Evolutionary conservation across 2,888 invertebrate species (phyloP), one percentile per base, ranked within the genome.

Genomic region (Matsumyia berberina): DNA sequence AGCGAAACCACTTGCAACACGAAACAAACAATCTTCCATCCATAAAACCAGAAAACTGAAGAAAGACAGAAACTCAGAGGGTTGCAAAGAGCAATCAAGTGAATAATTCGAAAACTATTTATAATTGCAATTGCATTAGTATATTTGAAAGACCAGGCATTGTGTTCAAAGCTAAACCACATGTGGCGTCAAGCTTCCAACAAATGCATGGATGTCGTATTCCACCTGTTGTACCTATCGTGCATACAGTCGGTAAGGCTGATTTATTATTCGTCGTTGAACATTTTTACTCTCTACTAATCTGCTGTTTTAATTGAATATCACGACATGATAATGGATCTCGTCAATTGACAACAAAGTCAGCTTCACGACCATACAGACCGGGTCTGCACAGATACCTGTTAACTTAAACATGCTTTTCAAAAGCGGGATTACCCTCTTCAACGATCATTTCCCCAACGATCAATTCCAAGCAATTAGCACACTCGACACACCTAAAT

Each of bases 391-490:
- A 24, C 24, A 66, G 39, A 66, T 11, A 24, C 24, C 4, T 24
- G 24, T 24, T 24, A 29, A 51, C 9, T 9, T 6, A 51, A 31
- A 24, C 31, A 24, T 11, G n/a, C n/a, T n/a, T n/a, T n/a, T n/a
- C n/a, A n/a, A n/a, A n/a, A n/a, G 8, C 15, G 17, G 39, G 29
- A 51, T 53, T 17, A 72, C n/a, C 33, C 53, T 8, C 3, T 1
- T 42, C n/a, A 15, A 2, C n/a, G 39, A 42, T 53, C 7, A 37
- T 35, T 64, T 19, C 15, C n/a, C 8, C 35, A 64, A 62, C 37
- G 19, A 55, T 46, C 12, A 11, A 49, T 51, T 39, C 57, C 42
- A 11, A 77, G 29, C 60, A 77, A 77, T 77, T 77, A 77, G 44
- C 77, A 69, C 60, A 35, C 33, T n/a, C 15, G 51, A 46, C 46